Base-by-base conservation (phyloP, 2,113 vertebrate genomes). In the Mustela lutreola region DNA sequence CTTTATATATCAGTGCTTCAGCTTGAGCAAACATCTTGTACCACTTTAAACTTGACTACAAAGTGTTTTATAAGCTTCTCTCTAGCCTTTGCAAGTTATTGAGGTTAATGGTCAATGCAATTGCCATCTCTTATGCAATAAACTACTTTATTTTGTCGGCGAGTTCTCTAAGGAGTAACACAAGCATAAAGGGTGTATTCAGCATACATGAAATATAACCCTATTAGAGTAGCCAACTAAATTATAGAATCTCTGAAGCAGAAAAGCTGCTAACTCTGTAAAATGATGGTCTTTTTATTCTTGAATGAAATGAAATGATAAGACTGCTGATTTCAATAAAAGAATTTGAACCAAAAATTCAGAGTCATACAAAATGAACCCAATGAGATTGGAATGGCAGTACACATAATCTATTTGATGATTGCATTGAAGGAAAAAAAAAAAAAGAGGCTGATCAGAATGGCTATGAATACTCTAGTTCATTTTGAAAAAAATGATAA, bases 181-280 rank as follows among this genome's bases (percentile, higher is more conserved):
- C 45, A 97, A 97, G 89, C 97, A 98, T 98, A 98, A 98, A 98
- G 97, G 92, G 82, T 98, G 56, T 97, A 98, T 98, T 98, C 95
- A 97, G 92, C 79, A 93, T 95, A 98, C 91, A 93, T 98, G 97
- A 99, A 98, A 98, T 97, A 98, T 96, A 97, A 96, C 86, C 90
- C 89, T 98, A 96, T 98, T 98, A 98, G 94, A 97, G 82, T 58
- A 96, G 89, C 70, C 97, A 97, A 98, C 94, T 98, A 98, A 98
- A 98, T 98, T 98, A 98, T 86, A 97, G 92, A 96, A 98, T 79
- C 95, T 98, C 92, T 97, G 98, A 98, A 98, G 98, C 96, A 98
- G 96, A 98, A 98, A 98, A 98, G 3, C 97, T 98, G 97, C 86
- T 97, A 98, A 65, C 80, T 97, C 63, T 94, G n/a, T 97, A 91